Base-by-base conservation (phyloP, 2,888 invertebrate genomes). In the Tholera decimalis region DNA sequence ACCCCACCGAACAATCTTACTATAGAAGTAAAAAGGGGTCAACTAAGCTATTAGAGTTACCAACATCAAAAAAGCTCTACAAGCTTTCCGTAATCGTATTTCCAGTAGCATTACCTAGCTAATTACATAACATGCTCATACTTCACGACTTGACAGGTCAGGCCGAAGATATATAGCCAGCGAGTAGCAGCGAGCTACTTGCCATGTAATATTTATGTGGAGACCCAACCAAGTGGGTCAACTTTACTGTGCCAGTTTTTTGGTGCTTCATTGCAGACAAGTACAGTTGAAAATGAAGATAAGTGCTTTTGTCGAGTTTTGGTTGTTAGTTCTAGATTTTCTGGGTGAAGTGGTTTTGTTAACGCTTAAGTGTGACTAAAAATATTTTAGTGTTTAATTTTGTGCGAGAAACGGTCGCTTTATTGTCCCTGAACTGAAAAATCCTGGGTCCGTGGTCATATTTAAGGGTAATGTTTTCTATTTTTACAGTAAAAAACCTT, bases 121-220 rank as follows among this genome's bases (percentile, higher is more conserved):
- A 43, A 66, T 58, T 46, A 41, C 18, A 13, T 43, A 33, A 53
- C 43, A 54, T 33, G 59, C n/a, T 67, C 68, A 46, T 55, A 51
- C 44, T 55, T 75, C 61, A 75, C 15, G 13, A 35, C 35, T 35
- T 55, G 43, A 58, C 49, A 49, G 13, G 8, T 39, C 41, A 35
- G 39, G 35, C 44, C 11, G 76, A 39, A 60, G 49, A 62, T 47
- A 62, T 74, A 59, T 62, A 49, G 63, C 35, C 28, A 4, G 43
- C 28, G 13, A 5, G n/a, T n/a, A n/a, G n/a, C n/a, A n/a, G n/a
- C n/a, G n/a, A 11, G 47, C 28, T 18, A 22, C 41, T 41, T 22
- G 44, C 53, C 11, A 35, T 41, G 20, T 50, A 26, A 70, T 65
- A 70, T 79, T 79, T 74, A 77, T 51, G 58, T 65, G 50, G 26